Percentiles rank a stretch among this genome's conserved stretches.
Conservation (phyloP, 2,888 invertebrate species). For the Tetragonula carbonaria region DNA sequence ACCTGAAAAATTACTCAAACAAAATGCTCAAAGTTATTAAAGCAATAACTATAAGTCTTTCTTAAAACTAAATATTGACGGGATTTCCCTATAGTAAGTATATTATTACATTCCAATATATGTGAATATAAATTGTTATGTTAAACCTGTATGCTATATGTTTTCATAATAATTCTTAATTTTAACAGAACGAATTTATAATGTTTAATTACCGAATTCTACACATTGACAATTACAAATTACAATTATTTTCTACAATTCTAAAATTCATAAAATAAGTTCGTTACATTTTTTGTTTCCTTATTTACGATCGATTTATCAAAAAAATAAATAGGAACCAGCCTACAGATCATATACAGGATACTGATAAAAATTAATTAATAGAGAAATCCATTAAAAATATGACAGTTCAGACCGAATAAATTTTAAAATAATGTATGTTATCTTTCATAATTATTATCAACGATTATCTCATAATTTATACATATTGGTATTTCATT, state of each 20-base stretch:
- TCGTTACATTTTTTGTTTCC: constrained; percentile 21
- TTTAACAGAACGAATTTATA: constrained; percentile 56
- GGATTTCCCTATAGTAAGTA: constrained; percentile 39
- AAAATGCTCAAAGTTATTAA: constrained; percentile 47
- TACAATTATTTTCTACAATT: constrained; percentile 34
- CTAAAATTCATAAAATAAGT: constrained; percentile 32
- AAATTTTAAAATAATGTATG: constrained; percentile 35
- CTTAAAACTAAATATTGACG: constrained; percentile 43
- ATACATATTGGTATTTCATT: constrained; percentile 18
- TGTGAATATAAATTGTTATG: constrained; percentile 42
- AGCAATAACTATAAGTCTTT: constrained; percentile 37
- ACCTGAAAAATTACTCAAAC: constrained; percentile 43
- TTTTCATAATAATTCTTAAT: constrained; percentile 43
- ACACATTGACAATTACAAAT: constrained; percentile 29
- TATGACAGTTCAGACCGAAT: constrained; percentile 48
- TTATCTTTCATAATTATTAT: background rate
- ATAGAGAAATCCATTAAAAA: constrained; percentile 36
- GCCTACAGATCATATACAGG: constrained; percentile 59
- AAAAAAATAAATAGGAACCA: constrained; percentile 76
- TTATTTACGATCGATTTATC: constrained; percentile 35
- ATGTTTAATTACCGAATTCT: constrained; percentile 63
- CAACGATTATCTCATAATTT: constrained; percentile 16
- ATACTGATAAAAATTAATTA: constrained; percentile 36
- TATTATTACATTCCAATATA: constrained; percentile 45
- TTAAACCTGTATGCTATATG: constrained; percentile 32